Base-by-base conservation (phyloP, 2,888 invertebrate genomes). In the Philaethria dido region DNA sequence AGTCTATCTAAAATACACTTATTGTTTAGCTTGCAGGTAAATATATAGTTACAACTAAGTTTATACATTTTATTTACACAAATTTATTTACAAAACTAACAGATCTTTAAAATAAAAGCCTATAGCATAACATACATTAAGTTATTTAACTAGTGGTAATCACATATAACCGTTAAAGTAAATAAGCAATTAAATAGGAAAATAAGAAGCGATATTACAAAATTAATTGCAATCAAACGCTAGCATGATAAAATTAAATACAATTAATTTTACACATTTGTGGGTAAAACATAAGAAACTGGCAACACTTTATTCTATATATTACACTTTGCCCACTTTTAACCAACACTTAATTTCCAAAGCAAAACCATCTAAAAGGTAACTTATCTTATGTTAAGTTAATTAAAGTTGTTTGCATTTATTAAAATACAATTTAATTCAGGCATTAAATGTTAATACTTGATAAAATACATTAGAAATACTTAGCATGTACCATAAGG, bases 121-220 rank as follows among this genome's bases (percentile, higher is more conserved):
- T 76, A 74, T 71, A 75, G 25, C 16, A 16, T 73, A 70, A 71
- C 72, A 55, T 70, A 73, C 42, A 71, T 68, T 68, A 70, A 70
- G 75, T 72, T 73, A 77, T 67, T 66, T 74, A 82, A 79, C 83
- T 88, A 87, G 82, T 88, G 88, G 89, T 89, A 84, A 89, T 87
- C 86, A 85, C 83, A 82, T 78, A 76, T 72, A 72, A 75, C 74
- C 42, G 61, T 62, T 55, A 69, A 48, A 52, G 59, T 66, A 69
- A 70, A 69, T 62, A 64, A 63, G 39, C 22, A 45, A 25, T 66
- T 55, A 62, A 62, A 62, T 57, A 55, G 45, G 55, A 54, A 47
- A 33, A 20, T 60, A 62, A 48, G n/a, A 47, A 39, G 47, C 48
- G 29, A 20, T 25, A 16, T 44, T 33, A 48, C 33, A 62, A 62